Evolutionary conservation across 2,797 vertebrate genomes (phyloP).

Genomic region (Hephaestus fuliginosus): DNA sequence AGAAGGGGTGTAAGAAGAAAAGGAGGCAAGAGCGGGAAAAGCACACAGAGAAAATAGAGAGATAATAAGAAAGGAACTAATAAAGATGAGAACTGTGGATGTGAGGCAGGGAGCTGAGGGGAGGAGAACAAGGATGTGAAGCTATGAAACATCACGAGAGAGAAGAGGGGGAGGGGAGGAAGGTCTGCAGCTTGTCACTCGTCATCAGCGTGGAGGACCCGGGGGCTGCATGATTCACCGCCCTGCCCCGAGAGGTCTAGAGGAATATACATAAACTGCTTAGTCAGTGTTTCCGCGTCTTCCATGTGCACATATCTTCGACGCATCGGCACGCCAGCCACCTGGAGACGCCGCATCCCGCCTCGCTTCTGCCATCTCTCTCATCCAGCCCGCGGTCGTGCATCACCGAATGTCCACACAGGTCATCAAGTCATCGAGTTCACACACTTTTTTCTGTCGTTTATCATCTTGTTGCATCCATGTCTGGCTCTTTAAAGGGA

Average conservation of each 20-base stretch:
- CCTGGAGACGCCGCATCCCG: slow-evolving; percentile 7
- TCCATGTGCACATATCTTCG: slow-evolving; percentile 33
- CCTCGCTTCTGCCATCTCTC: neutral
- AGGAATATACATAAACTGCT: slow-evolving; percentile 41
- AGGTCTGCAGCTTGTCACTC: slow-evolving; percentile 54
- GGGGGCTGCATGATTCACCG: slow-evolving; percentile 59
- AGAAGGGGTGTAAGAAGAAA: no score
- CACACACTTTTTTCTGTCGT: neutral
- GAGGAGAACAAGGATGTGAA: neutral
- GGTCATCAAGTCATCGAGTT: no score
- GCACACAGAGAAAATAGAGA: neutral
- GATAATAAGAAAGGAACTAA: neutral
- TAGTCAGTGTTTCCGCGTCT: slow-evolving; percentile 38
- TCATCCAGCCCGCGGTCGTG: slow-evolving; percentile 19
- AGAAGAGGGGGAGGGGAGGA: slow-evolving; percentile 2
- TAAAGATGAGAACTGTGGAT: neutral
- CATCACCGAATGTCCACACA: slow-evolving; percentile 20
- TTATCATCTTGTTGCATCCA: neutral
- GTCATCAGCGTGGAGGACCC: slow-evolving; percentile 38
- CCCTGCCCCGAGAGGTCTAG: slow-evolving; percentile 32
- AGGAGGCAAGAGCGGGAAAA: neutral
- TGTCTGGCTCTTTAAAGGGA: neutral
- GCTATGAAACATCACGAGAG: neutral
- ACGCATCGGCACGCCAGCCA: slow-evolving; percentile 1
- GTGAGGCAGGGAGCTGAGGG: neutral